phyloP scores from a whole-genome alignment of 2,797 vertebrate species.

The Triplophysa yarkandensis region DNA sequence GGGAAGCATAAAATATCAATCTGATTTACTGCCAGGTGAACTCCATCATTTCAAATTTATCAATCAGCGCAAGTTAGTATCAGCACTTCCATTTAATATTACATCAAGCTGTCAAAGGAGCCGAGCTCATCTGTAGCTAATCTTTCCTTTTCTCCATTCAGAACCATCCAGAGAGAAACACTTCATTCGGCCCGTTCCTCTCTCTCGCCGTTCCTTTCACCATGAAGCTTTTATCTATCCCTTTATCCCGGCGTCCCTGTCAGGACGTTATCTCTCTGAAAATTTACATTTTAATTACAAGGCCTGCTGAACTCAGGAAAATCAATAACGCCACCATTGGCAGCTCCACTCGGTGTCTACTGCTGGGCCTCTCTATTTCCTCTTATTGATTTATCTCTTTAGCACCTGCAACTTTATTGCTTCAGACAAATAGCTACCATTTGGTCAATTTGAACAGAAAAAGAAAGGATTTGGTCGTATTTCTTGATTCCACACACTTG shows the following conservation, averaged over 20 bases:
- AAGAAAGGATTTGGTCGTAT: conserved; percentile 68
- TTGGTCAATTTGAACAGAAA: conserved; percentile 79
- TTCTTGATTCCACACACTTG: conserved; percentile 55
- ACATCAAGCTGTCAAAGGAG: conserved; percentile 49
- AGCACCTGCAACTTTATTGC: conserved; percentile 79
- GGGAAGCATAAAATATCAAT: conserved; percentile 27
- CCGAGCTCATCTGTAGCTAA: conserved; percentile 27
- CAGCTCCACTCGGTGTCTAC: conserved; percentile 70
- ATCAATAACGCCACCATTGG: conserved; percentile 91
- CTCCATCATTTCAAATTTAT: conserved; percentile 44
- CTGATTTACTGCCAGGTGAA: conserved; percentile 43
- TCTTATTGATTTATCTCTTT: conserved; percentile 83
- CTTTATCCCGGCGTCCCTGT: conserved; percentile 92
- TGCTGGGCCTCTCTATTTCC: conserved; percentile 78
- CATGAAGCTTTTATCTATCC: conserved; percentile 86
- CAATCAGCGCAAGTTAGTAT: conserved; percentile 40
- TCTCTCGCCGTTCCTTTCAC: conserved; percentile 72
- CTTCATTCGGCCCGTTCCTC: conserved; percentile 51
- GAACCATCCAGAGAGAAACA: conserved; percentile 37
- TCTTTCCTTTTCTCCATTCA: conserved; percentile 22
- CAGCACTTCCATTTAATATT: conserved; percentile 45
- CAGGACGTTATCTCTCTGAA: conserved; percentile 97
- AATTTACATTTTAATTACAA: conserved; percentile 99
- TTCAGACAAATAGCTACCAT: conserved; percentile 82
- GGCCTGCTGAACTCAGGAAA: conserved; percentile 91